Evolutionary conservation across 2,797 vertebrate genomes (phyloP), one percentile per base, ranked within the genome.

Genomic region (Harpagifer antarcticus): DNA sequence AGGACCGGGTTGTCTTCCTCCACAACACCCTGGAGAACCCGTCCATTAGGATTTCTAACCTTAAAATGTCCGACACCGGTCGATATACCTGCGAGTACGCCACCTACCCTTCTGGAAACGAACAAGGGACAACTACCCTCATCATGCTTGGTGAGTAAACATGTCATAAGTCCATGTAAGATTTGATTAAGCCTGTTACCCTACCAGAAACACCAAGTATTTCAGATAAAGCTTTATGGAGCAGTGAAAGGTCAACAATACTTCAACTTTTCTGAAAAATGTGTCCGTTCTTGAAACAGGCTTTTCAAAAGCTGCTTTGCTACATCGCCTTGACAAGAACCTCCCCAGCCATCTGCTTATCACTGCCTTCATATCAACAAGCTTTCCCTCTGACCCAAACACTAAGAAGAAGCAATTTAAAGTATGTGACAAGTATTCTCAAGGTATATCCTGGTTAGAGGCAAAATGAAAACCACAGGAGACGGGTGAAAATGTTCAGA

Each of bases 71-170:
- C 0, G 96, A 98, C 0, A 95, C 96, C 4, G 96, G 96, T 19
- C 94, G 93, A 9, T 98, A 96, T 52, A 94, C 92, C 54, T 98
- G 97, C 68, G 96, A 97, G 60, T 96, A 96, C 1, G 96, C 96
- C 77, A 96, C 95, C 33, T 97, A 96, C 74, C 96, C 97, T 0
- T 86, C 88, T 6, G 96, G 97, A 37, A 96, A 96, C 3, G 93
- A 95, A 1, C 94, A 95, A 0, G 96, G 94, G 5, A 90, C 91
- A 31, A 97, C 96, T 56, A 90, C 82, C 16, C 93, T 98, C 61
- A 52, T 88, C n/a, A 93, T 96, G 88, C 91, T 95, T 1, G 96
- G 97, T 98, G 84, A 96, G 95, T 68, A 0, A 0, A 40, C 9
- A 4, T 71, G 9, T 37, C 33, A 40, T 19, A 16, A 37, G 17